Percentiles rank a stretch among this genome's conserved stretches.
phyloP scores from a whole-genome alignment of 2,888 invertebrate genomes.

The Macrosoma leucophasiata region DNA sequence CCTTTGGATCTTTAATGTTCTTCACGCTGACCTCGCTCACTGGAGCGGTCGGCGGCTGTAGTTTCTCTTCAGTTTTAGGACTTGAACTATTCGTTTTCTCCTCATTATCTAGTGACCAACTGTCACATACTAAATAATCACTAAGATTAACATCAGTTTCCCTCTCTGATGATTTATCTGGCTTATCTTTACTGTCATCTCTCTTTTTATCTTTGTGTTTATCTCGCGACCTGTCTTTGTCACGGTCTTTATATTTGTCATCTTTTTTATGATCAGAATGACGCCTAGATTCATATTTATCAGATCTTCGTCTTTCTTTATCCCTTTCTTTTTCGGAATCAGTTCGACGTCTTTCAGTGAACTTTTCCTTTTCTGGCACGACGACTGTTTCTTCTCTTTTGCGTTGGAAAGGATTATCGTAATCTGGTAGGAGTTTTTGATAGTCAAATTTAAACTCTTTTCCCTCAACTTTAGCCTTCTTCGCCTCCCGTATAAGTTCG shows the following conservation, averaged over 20 bases:
- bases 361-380: slow-evolving; percentile 25
- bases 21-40: too few relatives aligned
- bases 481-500: slow-evolving; percentile 61
- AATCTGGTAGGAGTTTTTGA: slow-evolving; percentile 57
- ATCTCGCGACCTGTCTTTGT: slow-evolving; percentile 28
- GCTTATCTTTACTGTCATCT: slow-evolving; percentile 19
- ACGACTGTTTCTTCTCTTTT: slow-evolving; percentile 39
- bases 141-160: slow-evolving; percentile 57
- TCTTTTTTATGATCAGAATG: slow-evolving; percentile 32
- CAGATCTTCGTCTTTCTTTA: slow-evolving; percentile 26
- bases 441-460: slow-evolving; percentile 63
- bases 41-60: slow-evolving; percentile 24
- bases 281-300: slow-evolving; percentile 30
- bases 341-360: slow-evolving; percentile 23
- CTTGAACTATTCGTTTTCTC: slow-evolving; percentile 46
- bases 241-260: slow-evolving; percentile 30
- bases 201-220: slow-evolving; percentile 27
- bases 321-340: slow-evolving; percentile 27
- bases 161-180: slow-evolving; percentile 25
- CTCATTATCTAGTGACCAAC: slow-evolving; percentile 67
- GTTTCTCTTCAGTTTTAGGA: slow-evolving; percentile 40
- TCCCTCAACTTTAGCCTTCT: slow-evolving; percentile 58
- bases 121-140: slow-evolving; percentile 66
- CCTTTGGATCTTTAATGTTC: slow-evolving; percentile 35
- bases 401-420: slow-evolving; percentile 65